These are phyloP conservation scores for Otolemur crassicaudatus DNA, from an alignment of 2,797 vertebrate genomes.

Conservation along the genomic window DNA sequence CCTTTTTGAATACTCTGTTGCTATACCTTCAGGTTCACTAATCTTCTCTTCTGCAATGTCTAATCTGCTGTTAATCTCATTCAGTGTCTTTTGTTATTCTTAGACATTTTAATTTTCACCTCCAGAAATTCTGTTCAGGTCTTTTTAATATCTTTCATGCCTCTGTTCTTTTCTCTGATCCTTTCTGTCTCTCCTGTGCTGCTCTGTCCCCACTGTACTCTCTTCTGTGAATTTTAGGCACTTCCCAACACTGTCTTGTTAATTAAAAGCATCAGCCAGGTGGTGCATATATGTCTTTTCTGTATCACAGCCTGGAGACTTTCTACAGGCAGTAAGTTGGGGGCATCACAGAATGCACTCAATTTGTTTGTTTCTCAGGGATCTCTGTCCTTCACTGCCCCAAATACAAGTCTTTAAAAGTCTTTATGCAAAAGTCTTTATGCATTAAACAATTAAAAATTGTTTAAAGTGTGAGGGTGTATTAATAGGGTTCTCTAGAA, in stretches of 20 bases:
- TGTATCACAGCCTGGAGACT: background rate
- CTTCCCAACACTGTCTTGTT: background rate
- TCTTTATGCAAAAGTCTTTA: constrained; percentile 17
- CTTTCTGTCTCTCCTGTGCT: background rate
- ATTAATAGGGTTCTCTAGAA: no score
- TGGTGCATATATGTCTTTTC: background rate
- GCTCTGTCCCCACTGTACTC: background rate
- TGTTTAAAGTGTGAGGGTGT: background rate
- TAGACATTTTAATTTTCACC: background rate
- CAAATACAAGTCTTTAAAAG: background rate
- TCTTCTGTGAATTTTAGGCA: background rate
- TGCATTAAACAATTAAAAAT: background rate
- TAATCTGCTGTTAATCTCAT: background rate
- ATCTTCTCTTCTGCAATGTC: background rate
- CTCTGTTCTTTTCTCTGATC: background rate
- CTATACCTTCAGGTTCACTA: background rate
- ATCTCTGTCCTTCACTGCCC: background rate
- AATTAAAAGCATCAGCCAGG: background rate
- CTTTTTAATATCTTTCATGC: background rate
- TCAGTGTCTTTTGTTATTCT: background rate
- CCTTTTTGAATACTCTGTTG: constrained; percentile 4
- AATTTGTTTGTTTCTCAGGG: background rate
- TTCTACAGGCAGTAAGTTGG: background rate
- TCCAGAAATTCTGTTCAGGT: background rate
- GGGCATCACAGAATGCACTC: background rate